Evolutionary conservation across 2,888 invertebrate species (phyloP), one percentile per base, ranked within the genome.

Genomic region (Clanis bilineata): DNA sequence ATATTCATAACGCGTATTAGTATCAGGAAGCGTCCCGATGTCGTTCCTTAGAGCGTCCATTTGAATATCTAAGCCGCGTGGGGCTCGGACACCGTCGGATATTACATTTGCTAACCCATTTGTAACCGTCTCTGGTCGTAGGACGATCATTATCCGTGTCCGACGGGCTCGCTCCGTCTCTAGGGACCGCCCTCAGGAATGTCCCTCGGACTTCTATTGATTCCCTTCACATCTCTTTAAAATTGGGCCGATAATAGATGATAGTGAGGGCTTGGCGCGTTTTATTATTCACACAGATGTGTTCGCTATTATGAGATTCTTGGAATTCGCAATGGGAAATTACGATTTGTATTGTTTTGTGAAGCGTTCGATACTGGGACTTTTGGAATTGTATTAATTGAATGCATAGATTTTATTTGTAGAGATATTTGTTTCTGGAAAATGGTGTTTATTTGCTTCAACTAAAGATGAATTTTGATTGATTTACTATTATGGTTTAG

Each of bases 21-120:
- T 80, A 79, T 79, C 79, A 79, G 85, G 83, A 82, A 76, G 74
- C 69, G 65, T 67, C 76, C 74, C 72, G 71, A 68, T 65, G 66
- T 71, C 71, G 70, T 72, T 72, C 74, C 79, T 79, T 76, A 72
- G 76, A 75, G 75, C 78, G 71, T 76, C 79, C 73, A 86, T 89
- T 88, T 85, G 88, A 88, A 88, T 87, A 84, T 83, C 83, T 72
- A 66, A 69, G 70, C 74, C 74, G 71, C 71, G 69, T 67, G 69
- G 74, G 75, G 80, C 75, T 82, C 80, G 83, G 88, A 86, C 83
- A 81, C 82, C 72, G 75, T 80, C 89, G 89, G 89, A 91, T 91
- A 91, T 92, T 92, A 88, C 89, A 90, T 91, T 90, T 85, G 89
- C 88, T 88, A 85, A 85, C 83, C 88, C 89, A 92, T 91, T 92